A percentile compares a stretch with the other conserved stretches of the same genome.
Conservation (phyloP, 2,888 invertebrate genomes). For the Allophyes oxyacanthae region DNA sequence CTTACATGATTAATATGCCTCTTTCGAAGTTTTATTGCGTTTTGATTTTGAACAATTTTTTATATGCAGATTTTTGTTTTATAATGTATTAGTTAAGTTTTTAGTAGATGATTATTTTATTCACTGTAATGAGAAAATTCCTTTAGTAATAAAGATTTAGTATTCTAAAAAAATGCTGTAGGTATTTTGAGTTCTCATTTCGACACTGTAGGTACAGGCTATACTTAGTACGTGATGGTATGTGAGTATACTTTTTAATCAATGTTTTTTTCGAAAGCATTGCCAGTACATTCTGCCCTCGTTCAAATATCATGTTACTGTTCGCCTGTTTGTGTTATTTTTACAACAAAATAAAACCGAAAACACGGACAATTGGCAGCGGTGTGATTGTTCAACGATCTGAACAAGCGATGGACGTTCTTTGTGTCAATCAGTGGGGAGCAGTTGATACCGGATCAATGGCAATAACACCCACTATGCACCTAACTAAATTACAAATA, state of each 20-base stretch:
- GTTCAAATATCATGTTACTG: slow-evolving; percentile 55
- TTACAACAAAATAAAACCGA: slow-evolving; percentile 61
- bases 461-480: slow-evolving; percentile 66
- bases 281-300: slow-evolving; percentile 29
- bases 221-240: too few relatives aligned
- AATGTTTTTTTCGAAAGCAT: too few relatives aligned
- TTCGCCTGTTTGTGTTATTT: slow-evolving; percentile 59
- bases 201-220: too few relatives aligned
- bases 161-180: too few relatives aligned
- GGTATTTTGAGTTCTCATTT: too few relatives aligned
- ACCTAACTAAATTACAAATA: slow-evolving; percentile 24
- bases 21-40: slow-evolving; percentile 20
- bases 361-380: slow-evolving; percentile 74
- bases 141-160: too few relatives aligned
- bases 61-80: too few relatives aligned
- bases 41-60: not conserved
- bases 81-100: too few relatives aligned
- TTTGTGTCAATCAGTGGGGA: slow-evolving; percentile 85
- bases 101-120: too few relatives aligned
- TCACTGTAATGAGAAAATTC: too few relatives aligned
- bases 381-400: slow-evolving; percentile 79
- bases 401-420: slow-evolving; percentile 80
- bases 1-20: slow-evolving; percentile 42
- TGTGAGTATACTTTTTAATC: too few relatives aligned
- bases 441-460: slow-evolving; percentile 85